Base-by-base conservation (phyloP, 1,140 invertebrate species). In the Heliothis virescens region DNA sequence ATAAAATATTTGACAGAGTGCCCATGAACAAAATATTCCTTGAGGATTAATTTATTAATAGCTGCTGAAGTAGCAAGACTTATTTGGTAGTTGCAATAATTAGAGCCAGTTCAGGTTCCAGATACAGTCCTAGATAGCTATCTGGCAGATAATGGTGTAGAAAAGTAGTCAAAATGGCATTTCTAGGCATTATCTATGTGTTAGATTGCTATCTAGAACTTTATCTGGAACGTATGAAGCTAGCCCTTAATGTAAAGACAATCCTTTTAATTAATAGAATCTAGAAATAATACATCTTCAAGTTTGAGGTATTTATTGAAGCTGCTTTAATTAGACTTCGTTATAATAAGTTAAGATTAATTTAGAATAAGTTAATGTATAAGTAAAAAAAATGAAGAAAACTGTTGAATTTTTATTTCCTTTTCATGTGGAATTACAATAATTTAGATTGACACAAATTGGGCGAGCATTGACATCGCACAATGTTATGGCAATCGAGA, bases 11-110 rank as follows among this genome's bases (percentile, higher is more conserved):
- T 82, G 95, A 95, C 76, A 95, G 95, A 79, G 95, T 97, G 18
- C 96, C 96, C 16, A 95, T 97, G 82, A 95, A 96, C 75, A 95
- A 95, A 82, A 95, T 97, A 80, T 96, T 96, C 81, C 90, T 95
- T 41, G 95, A 95, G 86, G 87, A 91, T 3, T 92, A 85, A 85
- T 48, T 55, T 60, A 15, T 3, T 5, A 12, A 11, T 26, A 60
- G 57, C 21, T 60, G 26, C 18, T n/a, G n/a, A 13, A 29, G 12
- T 53, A 53, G 67, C 67, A 71, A 69, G 65, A 52, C 67, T 71
- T 53, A n/a, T 15, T 16, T 53, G 50, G 73, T 67, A 67, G 72
- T 41, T 63, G 16, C 21, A 75, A 77, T 16, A 77, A 57, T 53
- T 55, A 26, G 21, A 26, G 21, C 21, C 21, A 26, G 21, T 26